These are phyloP conservation scores for Polydrusus tereticollis DNA, from an alignment of 2,888 invertebrate species.

Conservation along the genomic window DNA sequence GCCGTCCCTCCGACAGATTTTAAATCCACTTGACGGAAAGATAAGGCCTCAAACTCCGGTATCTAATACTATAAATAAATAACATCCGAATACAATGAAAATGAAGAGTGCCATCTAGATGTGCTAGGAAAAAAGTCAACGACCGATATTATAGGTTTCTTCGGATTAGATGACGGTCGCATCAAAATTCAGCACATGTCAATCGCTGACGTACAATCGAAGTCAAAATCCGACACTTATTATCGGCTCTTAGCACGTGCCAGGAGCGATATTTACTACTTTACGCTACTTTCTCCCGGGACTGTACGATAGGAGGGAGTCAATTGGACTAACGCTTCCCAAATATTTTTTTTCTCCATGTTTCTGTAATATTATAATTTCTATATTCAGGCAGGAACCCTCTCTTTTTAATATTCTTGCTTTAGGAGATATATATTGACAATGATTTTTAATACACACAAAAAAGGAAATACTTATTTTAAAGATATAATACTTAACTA, in stretches of 20 bases:
- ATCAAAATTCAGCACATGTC: constrained; percentile 64
- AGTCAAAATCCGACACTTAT: constrained; percentile 50
- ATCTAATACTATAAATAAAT: neutral
- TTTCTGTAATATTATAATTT: neutral
- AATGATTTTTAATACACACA: too few relatives aligned
- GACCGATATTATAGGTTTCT: constrained; percentile 11
- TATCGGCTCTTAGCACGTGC: constrained; percentile 57
- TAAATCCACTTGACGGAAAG: too few relatives aligned
- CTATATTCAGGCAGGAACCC: too few relatives aligned
- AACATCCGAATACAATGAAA: constrained; percentile 3
- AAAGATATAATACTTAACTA: too few relatives aligned
- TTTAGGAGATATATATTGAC: too few relatives aligned
- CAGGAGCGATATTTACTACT: constrained; percentile 59
- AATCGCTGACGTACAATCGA: constrained; percentile 60
- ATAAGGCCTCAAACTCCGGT: neutral
- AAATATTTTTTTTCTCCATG: neutral
- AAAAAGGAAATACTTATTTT: too few relatives aligned
- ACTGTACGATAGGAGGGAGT: constrained; percentile 48
- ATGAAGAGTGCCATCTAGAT: neutral
- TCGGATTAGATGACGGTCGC: constrained; percentile 13
- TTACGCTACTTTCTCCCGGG: constrained; percentile 52
- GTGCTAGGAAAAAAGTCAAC: neutral
- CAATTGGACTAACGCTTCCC: constrained; percentile 41
- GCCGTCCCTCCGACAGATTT: too few relatives aligned
- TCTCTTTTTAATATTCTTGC: too few relatives aligned